These are phyloP conservation scores for Bradysia coprophila DNA, from an alignment of 1,140 invertebrate genomes.

Conservation along the genomic window DNA sequence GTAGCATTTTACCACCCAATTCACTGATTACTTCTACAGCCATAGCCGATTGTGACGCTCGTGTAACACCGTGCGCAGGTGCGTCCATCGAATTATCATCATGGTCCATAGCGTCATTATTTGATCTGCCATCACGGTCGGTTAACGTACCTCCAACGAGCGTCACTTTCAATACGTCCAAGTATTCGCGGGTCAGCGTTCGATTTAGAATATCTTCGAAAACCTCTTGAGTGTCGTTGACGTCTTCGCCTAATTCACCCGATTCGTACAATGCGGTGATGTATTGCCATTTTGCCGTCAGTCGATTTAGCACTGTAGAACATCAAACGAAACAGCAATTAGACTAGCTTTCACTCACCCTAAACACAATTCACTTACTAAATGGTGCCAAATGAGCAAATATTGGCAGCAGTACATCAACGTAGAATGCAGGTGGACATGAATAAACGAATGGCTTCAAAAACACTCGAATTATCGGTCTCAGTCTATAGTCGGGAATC, in stretches of 20 bases:
- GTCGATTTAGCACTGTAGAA: constrained; percentile 46
- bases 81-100: constrained; percentile 42
- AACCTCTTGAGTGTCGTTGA: constrained; percentile 69
- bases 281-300: constrained; percentile 62
- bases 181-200: constrained; percentile 69
- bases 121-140: constrained; percentile 11
- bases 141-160: constrained; percentile 27
- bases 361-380: constrained; percentile 47
- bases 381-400: constrained; percentile 55
- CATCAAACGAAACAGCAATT: too few relatives aligned
- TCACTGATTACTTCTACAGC: constrained; percentile 51
- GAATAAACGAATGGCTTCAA: constrained; percentile 69
- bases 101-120: constrained; percentile 39
- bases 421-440: constrained; percentile 61
- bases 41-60: constrained; percentile 28
- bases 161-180: constrained; percentile 60
- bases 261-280: constrained; percentile 54
- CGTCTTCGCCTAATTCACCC: constrained; percentile 58
- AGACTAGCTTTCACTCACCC: too few relatives aligned
- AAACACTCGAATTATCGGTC: constrained; percentile 65
- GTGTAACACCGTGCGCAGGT: constrained; percentile 25
- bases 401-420: constrained; percentile 55
- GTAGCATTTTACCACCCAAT: constrained; percentile 43
- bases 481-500: constrained; percentile 69
- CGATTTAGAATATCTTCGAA: constrained; percentile 75